These are phyloP conservation scores for Leptinotarsa peninsularis DNA, from an alignment of 2,888 invertebrate species.

Conservation along the genomic window DNA sequence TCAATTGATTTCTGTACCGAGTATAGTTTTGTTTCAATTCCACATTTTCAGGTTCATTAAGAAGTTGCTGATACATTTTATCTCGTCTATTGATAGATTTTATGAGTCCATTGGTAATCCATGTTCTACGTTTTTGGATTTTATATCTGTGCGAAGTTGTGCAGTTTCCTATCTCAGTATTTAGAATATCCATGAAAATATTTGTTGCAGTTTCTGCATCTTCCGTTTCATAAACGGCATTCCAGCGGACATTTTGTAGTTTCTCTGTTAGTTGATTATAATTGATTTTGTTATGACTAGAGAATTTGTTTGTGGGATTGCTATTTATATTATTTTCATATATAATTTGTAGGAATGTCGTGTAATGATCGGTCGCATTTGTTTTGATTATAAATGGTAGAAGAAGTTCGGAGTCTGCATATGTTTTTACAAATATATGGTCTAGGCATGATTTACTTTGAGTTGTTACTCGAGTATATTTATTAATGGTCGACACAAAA, in stretches of 20 bases:
- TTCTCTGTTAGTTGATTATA: too few species aligned
- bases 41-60: conserved; percentile 19
- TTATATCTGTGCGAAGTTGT: not conserved
- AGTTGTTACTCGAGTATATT: too few species aligned
- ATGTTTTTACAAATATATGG: too few species aligned
- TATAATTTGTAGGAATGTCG: conserved; percentile 11
- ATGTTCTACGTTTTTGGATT: conserved; percentile 25
- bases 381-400: too few species aligned
- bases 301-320: conserved; percentile 5
- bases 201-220: too few species aligned
- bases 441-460: too few species aligned
- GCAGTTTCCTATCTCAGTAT: not conserved
- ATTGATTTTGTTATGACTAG: not conserved
- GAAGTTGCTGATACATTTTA: conserved; percentile 24
- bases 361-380: not conserved
- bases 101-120: conserved; percentile 24
- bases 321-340: conserved; percentile 10
- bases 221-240: too few species aligned
- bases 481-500: too few species aligned
- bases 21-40: conserved; percentile 19
- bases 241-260: too few species aligned
- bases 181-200: not conserved
- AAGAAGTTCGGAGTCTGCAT: too few species aligned
- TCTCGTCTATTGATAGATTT: not conserved
- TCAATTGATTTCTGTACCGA: conserved; percentile 6